phyloP scores from a whole-genome alignment of 2,888 invertebrate genomes.

The Aricia artaxerxes region DNA sequence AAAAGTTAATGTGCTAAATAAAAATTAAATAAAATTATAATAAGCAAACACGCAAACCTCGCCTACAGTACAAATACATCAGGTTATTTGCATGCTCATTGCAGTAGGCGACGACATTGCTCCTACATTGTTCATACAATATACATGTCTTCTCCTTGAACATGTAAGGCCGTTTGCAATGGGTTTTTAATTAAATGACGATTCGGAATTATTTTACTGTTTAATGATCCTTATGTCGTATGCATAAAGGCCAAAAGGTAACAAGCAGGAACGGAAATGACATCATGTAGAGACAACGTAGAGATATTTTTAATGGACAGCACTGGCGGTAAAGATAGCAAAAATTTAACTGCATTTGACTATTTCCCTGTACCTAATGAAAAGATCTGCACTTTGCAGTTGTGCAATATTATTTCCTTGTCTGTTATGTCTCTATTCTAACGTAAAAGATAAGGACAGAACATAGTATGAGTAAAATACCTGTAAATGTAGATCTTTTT shows the following conservation, averaged over 20 bases:
- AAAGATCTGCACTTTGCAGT: too few species aligned
- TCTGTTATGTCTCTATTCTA: too few species aligned
- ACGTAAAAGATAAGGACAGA: too few species aligned
- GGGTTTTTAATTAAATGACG: neutral
- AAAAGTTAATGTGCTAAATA: neutral
- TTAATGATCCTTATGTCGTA: neutral
- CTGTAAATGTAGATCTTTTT: too few species aligned
- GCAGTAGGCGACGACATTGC: constrained; percentile 49
- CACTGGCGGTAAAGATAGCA: neutral
- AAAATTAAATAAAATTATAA: neutral
- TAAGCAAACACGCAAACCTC: neutral
- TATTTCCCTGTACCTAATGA: too few species aligned
- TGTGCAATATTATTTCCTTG: too few species aligned
- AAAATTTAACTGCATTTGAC: neutral
- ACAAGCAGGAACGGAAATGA: neutral
- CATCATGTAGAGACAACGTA: neutral
- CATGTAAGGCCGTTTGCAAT: constrained; percentile 21
- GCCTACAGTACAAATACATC: constrained; percentile 30
- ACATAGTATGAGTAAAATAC: neutral
- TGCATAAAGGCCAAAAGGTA: neutral
- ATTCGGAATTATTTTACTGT: neutral
- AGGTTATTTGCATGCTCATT: constrained; percentile 24
- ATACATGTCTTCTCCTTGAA: constrained; percentile 2
- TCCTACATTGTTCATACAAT: constrained; percentile 43
- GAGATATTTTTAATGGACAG: neutral